Evolutionary conservation across 2,113 vertebrate genomes (phyloP), one percentile per base, ranked within the genome.

Genomic region (Ifrita kowaldi): DNA sequence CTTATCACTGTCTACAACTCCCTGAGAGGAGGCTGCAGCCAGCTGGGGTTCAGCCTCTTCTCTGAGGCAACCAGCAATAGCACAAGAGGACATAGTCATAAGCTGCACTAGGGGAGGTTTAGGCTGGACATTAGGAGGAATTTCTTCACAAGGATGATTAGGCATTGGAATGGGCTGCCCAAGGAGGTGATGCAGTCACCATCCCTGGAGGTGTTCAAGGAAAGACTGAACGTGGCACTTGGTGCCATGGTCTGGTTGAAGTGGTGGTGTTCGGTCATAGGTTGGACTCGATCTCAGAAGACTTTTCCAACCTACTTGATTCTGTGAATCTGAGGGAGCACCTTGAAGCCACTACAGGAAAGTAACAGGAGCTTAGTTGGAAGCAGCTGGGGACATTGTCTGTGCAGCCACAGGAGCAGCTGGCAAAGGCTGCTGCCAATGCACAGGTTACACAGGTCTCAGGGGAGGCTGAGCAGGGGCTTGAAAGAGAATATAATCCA

Each of bases 391-490:
- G 42, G 41, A 8, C 3, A 18, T 32, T 2, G 1, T 27, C 42
- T 39, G 20, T 57, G 18, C 49, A n/a, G 26, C 3, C 6, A 22
- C 33, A 9, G 83, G 10, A 65, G 24, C 19, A 19, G 23, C 35
- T 3, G 3, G 27, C 23, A 24, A 46, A 46, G 20, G 23, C 24
- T 23, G 6, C 13, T 16, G 14, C 1, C 3, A 19, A 0, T 7
- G 28, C 6, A 17, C 37, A 18, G 21, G 19, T 68, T 37, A 21
- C 11, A 0, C 2, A 15, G 19, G 6, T 33, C 13, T 42, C 14
- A 6, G 62, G 70, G 17, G 27, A 46, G 19, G 1, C n/a, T 4
- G 52, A 41, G 65, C 26, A 26, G 30, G 7, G 14, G 4, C 27
- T 49, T 46, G 32, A 27, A 42, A 41, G 46, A 32, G 3, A 33